Evolutionary conservation across 2,797 vertebrate species (phyloP).

Genomic region (Ptychobarbus kaznakovi): DNA sequence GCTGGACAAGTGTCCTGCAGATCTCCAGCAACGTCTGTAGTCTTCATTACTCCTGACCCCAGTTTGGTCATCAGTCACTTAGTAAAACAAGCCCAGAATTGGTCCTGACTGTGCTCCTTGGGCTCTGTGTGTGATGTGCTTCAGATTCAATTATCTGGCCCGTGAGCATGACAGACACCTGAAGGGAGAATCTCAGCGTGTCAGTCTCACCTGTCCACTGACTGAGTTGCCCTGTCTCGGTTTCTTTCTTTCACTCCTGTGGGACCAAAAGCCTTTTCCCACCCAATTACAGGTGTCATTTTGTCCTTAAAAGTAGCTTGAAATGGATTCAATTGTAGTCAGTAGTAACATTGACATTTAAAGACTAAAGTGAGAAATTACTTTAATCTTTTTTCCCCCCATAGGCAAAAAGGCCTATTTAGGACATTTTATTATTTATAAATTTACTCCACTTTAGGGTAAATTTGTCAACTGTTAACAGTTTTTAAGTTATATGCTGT

Average conservation of each 20-base stretch:
- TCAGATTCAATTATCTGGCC: slow-evolving; percentile 68
- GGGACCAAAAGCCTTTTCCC: slow-evolving; percentile 38
- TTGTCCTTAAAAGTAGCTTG: slow-evolving; percentile 10
- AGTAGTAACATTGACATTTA: slow-evolving; percentile 1
- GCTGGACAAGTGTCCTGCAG: slow-evolving; percentile 52
- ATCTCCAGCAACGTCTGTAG: slow-evolving; percentile 60
- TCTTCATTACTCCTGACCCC: slow-evolving; percentile 75
- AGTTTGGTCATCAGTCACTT: slow-evolving; percentile 71
- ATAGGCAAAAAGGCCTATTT: background rate
- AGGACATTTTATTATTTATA: background rate
- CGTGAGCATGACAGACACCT: slow-evolving; percentile 63
- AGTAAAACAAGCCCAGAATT: slow-evolving; percentile 70
- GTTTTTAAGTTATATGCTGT: background rate
- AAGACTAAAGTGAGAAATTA: slow-evolving; percentile 28
- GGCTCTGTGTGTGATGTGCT: slow-evolving; percentile 59
- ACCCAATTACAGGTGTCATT: slow-evolving; percentile 41
- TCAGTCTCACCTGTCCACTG: slow-evolving; percentile 68
- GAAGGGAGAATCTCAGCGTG: slow-evolving; percentile 64
- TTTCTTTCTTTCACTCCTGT: slow-evolving; percentile 25
- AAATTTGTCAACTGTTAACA: background rate
- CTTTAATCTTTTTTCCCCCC: background rate
- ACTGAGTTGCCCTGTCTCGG: slow-evolving; percentile 45
- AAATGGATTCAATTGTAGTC: slow-evolving; percentile 35
- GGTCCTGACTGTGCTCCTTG: slow-evolving; percentile 66
- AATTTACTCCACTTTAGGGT: background rate